phyloP scores from a whole-genome alignment of 2,797 vertebrate genomes.

The Galaxias olidus region DNA sequence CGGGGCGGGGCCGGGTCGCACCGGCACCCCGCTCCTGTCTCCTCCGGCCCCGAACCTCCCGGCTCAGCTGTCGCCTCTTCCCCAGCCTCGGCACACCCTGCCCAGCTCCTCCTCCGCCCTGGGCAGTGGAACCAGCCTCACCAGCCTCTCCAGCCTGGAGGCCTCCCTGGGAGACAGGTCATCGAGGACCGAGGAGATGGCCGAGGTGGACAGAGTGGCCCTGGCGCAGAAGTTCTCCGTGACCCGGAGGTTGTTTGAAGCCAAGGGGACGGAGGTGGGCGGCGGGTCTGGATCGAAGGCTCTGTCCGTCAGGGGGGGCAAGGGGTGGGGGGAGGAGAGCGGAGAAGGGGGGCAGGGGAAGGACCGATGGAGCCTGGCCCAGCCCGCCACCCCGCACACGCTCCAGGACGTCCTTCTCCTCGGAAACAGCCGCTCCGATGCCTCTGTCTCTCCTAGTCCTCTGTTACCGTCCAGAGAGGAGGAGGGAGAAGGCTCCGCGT shows the following conservation, averaged over 20 bases:
- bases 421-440: not conserved
- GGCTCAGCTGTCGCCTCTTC: constrained; percentile 43
- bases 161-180: constrained; percentile 62
- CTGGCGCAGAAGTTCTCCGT: constrained; percentile 90
- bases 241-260: constrained; percentile 86
- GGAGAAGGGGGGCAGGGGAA: constrained; percentile 19
- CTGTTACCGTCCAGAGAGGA: constrained; percentile 5
- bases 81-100: constrained; percentile 40
- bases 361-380: constrained; percentile 28
- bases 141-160: constrained; percentile 63
- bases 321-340: constrained; percentile 37
- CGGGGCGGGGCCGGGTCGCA: constrained; percentile 28
- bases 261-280: constrained; percentile 69
- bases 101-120: constrained; percentile 67
- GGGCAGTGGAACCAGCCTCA: constrained; percentile 65
- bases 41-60: constrained; percentile 31
- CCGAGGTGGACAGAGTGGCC: constrained; percentile 81
- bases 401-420: not conserved
- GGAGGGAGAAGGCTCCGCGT: constrained; percentile 17
- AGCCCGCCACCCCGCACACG: not conserved
- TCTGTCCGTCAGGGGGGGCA: not conserved
- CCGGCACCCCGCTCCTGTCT: constrained; percentile 31
- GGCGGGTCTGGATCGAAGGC: constrained; percentile 38
- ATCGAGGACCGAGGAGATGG: constrained; percentile 73
- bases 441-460: not conserved